phyloP scores from a whole-genome alignment of 2,888 invertebrate species.

The Himalopsyche japonica region DNA sequence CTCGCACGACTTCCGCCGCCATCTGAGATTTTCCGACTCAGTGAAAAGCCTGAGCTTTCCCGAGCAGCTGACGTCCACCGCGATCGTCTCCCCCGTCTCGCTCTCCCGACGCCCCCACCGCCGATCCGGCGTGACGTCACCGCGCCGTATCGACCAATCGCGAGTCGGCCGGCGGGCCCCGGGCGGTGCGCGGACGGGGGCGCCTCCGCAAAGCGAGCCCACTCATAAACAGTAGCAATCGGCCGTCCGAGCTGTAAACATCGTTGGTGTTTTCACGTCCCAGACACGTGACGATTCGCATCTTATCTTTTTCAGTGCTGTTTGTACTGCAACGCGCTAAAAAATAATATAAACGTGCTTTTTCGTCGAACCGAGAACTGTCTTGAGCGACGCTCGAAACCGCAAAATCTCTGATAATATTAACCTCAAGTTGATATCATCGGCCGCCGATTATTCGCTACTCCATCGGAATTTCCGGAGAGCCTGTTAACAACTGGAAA shows the following conservation, averaged over 20 bases:
- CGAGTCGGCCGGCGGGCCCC: constrained; percentile 41
- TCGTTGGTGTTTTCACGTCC: neutral
- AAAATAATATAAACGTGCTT: neutral
- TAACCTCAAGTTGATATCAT: neutral
- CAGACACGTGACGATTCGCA: neutral
- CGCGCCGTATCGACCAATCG: constrained; percentile 50
- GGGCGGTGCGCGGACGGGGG: constrained; percentile 43
- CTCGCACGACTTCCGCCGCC: neutral
- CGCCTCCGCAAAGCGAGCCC: constrained; percentile 19
- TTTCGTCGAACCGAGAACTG: neutral
- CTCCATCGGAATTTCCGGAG: neutral
- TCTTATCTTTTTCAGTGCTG: neutral
- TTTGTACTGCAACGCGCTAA: constrained; percentile 1
- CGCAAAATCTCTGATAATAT: neutral
- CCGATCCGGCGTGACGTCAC: constrained; percentile 47
- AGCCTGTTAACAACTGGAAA: neutral
- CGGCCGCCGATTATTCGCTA: neutral
- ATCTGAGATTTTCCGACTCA: neutral
- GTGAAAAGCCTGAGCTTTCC: constrained; percentile 9
- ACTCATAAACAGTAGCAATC: constrained; percentile 29
- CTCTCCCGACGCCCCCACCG: constrained; percentile 45
- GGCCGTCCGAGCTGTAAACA: constrained; percentile 16
- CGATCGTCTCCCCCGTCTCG: constrained; percentile 42
- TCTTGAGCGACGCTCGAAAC: neutral
- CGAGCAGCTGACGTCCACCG: constrained; percentile 26